Evolutionary conservation across 1,140 invertebrate species (phyloP).

Genomic region (Euschistus heros): DNA sequence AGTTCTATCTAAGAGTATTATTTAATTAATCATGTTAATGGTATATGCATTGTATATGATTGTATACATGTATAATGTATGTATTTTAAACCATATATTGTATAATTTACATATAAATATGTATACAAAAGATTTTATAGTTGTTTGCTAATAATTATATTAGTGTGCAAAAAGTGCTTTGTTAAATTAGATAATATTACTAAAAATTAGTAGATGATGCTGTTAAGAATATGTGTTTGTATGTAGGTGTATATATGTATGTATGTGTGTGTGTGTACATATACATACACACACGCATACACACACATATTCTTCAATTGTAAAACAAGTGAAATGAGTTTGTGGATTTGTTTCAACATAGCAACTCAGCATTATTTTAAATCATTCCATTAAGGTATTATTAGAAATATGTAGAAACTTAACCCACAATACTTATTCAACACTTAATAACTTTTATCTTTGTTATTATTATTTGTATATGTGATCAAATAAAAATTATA

Average conservation of each 20-base stretch:
- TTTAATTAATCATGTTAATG: background rate
- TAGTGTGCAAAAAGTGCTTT: conserved; percentile 3
- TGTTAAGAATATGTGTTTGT: too few species aligned
- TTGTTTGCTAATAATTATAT: background rate
- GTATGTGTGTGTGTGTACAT: too few species aligned
- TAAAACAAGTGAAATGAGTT: background rate
- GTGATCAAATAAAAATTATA: background rate
- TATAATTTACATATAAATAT: conserved; percentile 9
- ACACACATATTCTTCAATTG: too few species aligned
- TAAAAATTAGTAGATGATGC: background rate
- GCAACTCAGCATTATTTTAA: too few species aligned
- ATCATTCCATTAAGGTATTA: too few species aligned
- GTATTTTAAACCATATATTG: background rate
- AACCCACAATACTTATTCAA: too few species aligned
- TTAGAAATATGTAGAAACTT: too few species aligned
- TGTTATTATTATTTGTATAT: conserved; percentile 1
- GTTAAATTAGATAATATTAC: background rate
- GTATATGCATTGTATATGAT: background rate
- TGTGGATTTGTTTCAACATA: background rate
- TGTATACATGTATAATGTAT: background rate
- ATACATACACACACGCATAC: too few species aligned
- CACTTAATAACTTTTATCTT: conserved; percentile 2
- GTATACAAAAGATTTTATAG: conserved; percentile 9
- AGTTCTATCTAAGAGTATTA: conserved; percentile 4
- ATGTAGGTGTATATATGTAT: too few species aligned